Evolutionary conservation across 2,113 vertebrate species (phyloP).

Genomic region (Polyodon spathula): DNA sequence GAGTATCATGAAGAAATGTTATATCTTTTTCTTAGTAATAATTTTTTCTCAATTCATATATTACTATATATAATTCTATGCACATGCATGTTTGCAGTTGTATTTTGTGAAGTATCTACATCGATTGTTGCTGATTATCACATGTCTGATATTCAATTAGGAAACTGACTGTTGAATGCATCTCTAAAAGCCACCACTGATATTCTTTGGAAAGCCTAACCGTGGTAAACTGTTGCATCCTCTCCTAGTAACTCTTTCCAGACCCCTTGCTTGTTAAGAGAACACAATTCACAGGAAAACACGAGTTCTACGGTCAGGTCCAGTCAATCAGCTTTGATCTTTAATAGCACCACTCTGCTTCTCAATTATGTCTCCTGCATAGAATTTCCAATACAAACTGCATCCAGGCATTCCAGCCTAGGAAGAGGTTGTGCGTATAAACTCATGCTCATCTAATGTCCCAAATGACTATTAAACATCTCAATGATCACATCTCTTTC

Average conservation of each 20-base stretch:
- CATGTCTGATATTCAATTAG: too few relatives aligned
- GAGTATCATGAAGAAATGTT: too few relatives aligned
- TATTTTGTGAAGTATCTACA: too few relatives aligned
- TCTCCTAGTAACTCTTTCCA: conserved; percentile 10
- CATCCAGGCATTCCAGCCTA: conserved; percentile 16
- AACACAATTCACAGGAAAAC: conserved; percentile 30
- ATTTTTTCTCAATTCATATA: too few relatives aligned
- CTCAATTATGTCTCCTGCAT: conserved; percentile 29
- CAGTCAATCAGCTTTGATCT: conserved; percentile 40
- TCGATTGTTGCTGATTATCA: too few relatives aligned
- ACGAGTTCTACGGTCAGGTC: conserved; percentile 32
- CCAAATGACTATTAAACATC: neutral
- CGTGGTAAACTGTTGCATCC: too few relatives aligned
- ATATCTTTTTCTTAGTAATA: too few relatives aligned
- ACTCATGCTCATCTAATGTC: conserved; percentile 6
- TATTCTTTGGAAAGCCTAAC: too few relatives aligned
- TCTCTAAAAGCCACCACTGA: too few relatives aligned
- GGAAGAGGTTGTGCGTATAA: conserved; percentile 6
- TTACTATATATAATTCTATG: too few relatives aligned
- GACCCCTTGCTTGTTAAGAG: conserved; percentile 30
- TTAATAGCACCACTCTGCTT: conserved; percentile 32
- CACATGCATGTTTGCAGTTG: too few relatives aligned
- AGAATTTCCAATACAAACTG: conserved; percentile 31
- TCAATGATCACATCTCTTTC: conserved; percentile 5
- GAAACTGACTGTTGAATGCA: too few relatives aligned